phyloP scores from a whole-genome alignment of 2,888 invertebrate genomes.

The Tetragonisca angustula region DNA sequence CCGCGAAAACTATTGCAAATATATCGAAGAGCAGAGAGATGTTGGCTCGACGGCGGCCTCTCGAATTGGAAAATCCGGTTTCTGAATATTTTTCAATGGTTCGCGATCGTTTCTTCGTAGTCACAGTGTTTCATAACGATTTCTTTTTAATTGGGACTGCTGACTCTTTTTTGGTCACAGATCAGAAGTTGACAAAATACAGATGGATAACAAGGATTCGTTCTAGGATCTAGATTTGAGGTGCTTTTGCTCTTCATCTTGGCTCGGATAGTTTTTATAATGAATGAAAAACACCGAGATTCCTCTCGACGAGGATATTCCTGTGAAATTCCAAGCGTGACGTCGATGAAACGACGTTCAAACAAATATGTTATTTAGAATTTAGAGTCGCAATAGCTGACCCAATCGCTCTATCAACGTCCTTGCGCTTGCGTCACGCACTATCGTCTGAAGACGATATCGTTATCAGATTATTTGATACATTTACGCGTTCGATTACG shows the following conservation, averaged over 20 bases:
- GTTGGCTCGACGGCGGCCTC: too few species aligned
- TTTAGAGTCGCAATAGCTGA: not conserved
- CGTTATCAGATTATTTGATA: slow-evolving; percentile 43
- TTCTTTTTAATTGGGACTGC: not conserved
- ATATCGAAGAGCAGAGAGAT: not conserved
- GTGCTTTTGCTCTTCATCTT: not conserved
- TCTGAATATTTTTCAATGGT: too few species aligned
- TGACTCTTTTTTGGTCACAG: not conserved
- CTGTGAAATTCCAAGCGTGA: not conserved
- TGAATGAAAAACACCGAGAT: not conserved
- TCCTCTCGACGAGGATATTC: not conserved
- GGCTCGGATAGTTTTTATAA: not conserved
- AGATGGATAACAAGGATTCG: not conserved
- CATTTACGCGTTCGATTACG: not conserved
- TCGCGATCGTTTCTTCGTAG: not conserved
- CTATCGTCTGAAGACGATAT: slow-evolving; percentile 30
- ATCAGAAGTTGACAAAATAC: not conserved
- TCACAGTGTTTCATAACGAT: not conserved
- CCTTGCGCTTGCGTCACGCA: slow-evolving; percentile 19
- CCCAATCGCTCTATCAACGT: slow-evolving; percentile 9
- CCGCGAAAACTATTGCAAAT: not conserved
- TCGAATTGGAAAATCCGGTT: too few species aligned
- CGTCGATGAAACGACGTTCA: not conserved
- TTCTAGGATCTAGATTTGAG: not conserved
- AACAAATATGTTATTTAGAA: not conserved